Base-by-base conservation (phyloP, 1,140 invertebrate species). In the Drosophila sucinea region DNA sequence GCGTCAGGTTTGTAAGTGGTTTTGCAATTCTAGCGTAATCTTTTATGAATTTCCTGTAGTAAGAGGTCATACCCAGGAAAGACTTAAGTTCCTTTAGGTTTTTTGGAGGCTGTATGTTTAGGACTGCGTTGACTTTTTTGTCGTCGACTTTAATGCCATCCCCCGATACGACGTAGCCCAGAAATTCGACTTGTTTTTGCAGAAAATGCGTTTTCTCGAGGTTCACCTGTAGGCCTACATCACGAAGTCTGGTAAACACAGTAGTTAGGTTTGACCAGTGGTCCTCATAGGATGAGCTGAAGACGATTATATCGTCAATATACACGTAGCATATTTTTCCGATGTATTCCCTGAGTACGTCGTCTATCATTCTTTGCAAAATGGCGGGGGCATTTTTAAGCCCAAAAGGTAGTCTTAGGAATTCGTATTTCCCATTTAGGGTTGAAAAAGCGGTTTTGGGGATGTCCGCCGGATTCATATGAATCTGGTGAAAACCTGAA, bases 1-100 rank as follows among this genome's bases (percentile, higher is more conserved):
- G 30, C 3, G 40, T 60, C 1, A 67, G 3, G n/a, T 60, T 67
- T 1, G 57, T 67, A 3, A 67, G 17, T 0, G 56, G 41, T n/a
- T 67, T 67, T 4, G 58, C 57, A 0, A 68, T 1, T n/a, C 51
- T 68, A 1, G 57, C 66, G 8, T 61, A 60, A 30, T 60, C 56
- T 6, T 17, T 10, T 10, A 54, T 54, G 10, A 51, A 67, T n/a
- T 51, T 54, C 25, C 57, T 38, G 7, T 60, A 60, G 11, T 40
- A 40, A n/a, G 3, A 40, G 11, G 38, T 40, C 38, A 40, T n/a
- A 40, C 38, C 38, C 38, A 40, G 2, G 47, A 60, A 1, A 4
- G 17, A 17, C 17, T 17, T 17, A 17, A 17, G 17, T 17, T 17
- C 17, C 17, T 17, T 17, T 17, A 17, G 17, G 17, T 17, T 17